A percentile compares a stretch with the other conserved stretches of the same genome.
Evolutionary conservation across 2,888 invertebrate species (phyloP).

Genomic region (Operophtera brumata): DNA sequence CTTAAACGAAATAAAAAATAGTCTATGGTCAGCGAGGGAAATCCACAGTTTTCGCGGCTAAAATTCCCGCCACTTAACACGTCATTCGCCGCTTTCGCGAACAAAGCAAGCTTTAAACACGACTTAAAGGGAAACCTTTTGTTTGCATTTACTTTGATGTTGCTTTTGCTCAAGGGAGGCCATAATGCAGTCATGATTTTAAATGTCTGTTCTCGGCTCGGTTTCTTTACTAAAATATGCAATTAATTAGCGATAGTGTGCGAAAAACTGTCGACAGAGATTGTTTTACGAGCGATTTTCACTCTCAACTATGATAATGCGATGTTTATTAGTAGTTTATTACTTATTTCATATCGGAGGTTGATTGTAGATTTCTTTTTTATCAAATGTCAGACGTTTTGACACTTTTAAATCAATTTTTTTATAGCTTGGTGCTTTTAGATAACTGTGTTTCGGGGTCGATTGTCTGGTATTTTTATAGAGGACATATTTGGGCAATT

Average conservation of each 20-base stretch:
- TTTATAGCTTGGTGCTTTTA: conserved; percentile 12
- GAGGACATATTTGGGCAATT: not conserved
- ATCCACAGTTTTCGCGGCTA: conserved; percentile 42
- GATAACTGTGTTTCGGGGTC: conserved; percentile 25
- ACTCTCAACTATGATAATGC: conserved; percentile 33
- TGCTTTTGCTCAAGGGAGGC: conserved; percentile 27
- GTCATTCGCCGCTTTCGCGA: conserved; percentile 47
- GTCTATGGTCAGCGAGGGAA: conserved; percentile 39
- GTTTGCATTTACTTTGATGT: conserved; percentile 60
- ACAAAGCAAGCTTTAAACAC: conserved; percentile 64
- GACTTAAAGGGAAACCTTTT: conserved; percentile 56
- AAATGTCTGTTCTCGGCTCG: conserved; percentile 23
- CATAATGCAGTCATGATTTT: conserved; percentile 59
- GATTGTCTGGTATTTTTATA: conserved; percentile 1
- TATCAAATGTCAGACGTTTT: conserved; percentile 34
- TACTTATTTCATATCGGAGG: conserved; percentile 4
- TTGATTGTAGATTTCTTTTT: conserved; percentile 35
- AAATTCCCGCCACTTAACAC: conserved; percentile 71
- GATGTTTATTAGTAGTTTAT: conserved; percentile 35
- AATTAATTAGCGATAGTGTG: conserved; percentile 65
- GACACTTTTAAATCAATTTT: conserved; percentile 28
- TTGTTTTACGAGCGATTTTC: conserved; percentile 37
- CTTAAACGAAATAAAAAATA: conserved; percentile 28
- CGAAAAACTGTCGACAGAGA: conserved; percentile 46
- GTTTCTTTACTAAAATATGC: conserved; percentile 51